Percentiles rank a stretch among this genome's conserved stretches.
Evolutionary conservation across 2,888 invertebrate genomes (phyloP).

Genomic region (Dicranocentrus wangi): DNA sequence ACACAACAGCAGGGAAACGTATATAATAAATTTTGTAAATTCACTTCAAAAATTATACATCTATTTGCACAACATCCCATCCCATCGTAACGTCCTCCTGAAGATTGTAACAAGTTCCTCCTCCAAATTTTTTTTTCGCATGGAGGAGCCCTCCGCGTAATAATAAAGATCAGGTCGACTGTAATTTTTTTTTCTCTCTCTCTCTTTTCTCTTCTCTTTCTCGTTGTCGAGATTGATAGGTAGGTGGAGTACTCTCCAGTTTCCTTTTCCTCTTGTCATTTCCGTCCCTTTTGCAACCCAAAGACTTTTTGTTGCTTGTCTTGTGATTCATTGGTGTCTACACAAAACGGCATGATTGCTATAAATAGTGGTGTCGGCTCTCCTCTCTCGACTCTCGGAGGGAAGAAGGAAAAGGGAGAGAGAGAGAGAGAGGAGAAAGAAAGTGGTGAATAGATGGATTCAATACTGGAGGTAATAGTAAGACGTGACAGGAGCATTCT

Average conservation of each 20-base stretch:
- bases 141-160: too few species aligned
- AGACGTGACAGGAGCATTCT: slow-evolving; percentile 59
- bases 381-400: neutral
- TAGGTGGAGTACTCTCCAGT: slow-evolving; percentile 56
- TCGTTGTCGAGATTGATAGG: slow-evolving; percentile 56
- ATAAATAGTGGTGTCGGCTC: slow-evolving; percentile 8
- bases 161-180: too few species aligned
- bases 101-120: too few species aligned
- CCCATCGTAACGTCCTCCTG: too few species aligned
- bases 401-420: too few species aligned
- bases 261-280: slow-evolving; percentile 61
- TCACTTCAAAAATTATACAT: too few species aligned
- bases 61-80: too few species aligned
- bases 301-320: slow-evolving; percentile 26
- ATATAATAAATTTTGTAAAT: too few species aligned
- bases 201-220: too few species aligned
- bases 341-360: slow-evolving; percentile 50
- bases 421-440: neutral
- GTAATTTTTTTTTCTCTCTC: neutral
- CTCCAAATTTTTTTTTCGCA: too few species aligned
- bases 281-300: slow-evolving; percentile 59
- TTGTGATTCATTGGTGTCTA: slow-evolving; percentile 31
- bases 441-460: slow-evolving; percentile 51
- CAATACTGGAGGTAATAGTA: slow-evolving; percentile 47
- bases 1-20: neutral